Conservation (phyloP, 2,888 invertebrate genomes). For the Drosophila quinaria region DNA sequence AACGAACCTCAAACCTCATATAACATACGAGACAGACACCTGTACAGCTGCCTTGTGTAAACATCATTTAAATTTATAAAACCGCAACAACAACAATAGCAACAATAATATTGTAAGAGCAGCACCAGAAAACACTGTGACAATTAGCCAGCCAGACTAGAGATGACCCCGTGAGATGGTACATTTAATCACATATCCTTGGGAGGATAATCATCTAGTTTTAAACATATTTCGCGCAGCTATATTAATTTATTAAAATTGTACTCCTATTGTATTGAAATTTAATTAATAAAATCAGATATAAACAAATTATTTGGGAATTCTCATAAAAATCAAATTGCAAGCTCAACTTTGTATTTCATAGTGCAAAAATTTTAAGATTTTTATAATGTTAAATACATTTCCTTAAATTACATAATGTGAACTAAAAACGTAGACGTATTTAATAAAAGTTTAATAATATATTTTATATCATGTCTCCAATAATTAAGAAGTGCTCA, state of each 20-base stretch:
- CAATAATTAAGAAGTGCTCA: conserved; percentile 12
- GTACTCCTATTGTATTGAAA: too few relatives aligned
- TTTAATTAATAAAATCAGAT: too few relatives aligned
- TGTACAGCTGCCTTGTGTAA: conserved; percentile 41
- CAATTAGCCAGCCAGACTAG: conserved; percentile 35
- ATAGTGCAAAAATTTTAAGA: too few relatives aligned
- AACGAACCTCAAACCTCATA: conserved; percentile 29
- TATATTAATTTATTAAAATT: background rate
- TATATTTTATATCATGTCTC: background rate
- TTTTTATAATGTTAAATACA: too few relatives aligned
- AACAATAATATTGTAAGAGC: conserved; percentile 20
- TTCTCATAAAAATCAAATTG: background rate
- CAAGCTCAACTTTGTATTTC: too few relatives aligned
- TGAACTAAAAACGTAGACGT: too few relatives aligned
- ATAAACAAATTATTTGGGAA: background rate
- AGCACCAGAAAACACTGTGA: conserved; percentile 25
- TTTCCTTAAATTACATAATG: too few relatives aligned
- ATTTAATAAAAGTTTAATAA: too few relatives aligned
- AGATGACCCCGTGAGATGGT: conserved; percentile 38
- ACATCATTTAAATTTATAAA: conserved; percentile 73
- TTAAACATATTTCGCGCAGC: background rate
- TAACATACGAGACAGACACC: conserved; percentile 28
- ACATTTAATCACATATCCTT: background rate
- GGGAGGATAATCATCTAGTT: background rate
- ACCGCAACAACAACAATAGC: conserved; percentile 47